A percentile compares a stretch with the other conserved stretches of the same genome.
These are phyloP conservation scores for Crotalus viridis DNA, from an alignment of 2,113 vertebrate genomes.

Conservation along the genomic window DNA sequence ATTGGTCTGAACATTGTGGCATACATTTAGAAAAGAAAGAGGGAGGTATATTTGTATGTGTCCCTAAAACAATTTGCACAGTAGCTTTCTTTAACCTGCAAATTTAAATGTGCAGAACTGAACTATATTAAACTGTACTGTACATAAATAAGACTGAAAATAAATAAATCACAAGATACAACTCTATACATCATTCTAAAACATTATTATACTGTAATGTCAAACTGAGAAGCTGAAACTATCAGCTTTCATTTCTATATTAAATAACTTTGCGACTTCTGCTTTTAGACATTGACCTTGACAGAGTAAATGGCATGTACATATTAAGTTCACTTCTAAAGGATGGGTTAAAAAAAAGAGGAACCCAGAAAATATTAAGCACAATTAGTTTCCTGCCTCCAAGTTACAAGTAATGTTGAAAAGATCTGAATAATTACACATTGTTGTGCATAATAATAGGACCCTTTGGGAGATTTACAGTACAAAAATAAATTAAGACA, in stretches of 20 bases:
- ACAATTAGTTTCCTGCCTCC: background rate
- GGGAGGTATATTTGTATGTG: conserved; percentile 47
- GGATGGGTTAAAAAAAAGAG: conserved; percentile 28
- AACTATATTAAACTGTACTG: conserved; percentile 81
- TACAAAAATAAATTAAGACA: conserved; percentile 43
- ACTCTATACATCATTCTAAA: conserved; percentile 74
- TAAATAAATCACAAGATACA: conserved; percentile 75
- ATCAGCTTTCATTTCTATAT: conserved; percentile 74
- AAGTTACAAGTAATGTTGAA: conserved; percentile 29
- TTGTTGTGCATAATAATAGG: conserved; percentile 31
- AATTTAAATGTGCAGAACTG: conserved; percentile 77
- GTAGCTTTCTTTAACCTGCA: conserved; percentile 62
- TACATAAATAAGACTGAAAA: conserved; percentile 87
- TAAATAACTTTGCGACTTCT: conserved; percentile 70
- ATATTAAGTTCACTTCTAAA: conserved; percentile 31
- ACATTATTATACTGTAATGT: conserved; percentile 72
- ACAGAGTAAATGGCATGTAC: conserved; percentile 43
- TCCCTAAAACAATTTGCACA: conserved; percentile 44
- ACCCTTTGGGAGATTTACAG: conserved; percentile 27
- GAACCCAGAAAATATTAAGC: conserved; percentile 19
- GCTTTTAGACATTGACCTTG: conserved; percentile 68
- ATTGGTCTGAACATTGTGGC: conserved; percentile 25
- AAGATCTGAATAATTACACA: conserved; percentile 1
- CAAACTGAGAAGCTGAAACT: conserved; percentile 66
- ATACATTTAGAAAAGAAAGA: background rate